These are phyloP conservation scores for Pollimyrus isidori DNA, from an alignment of 2,113 vertebrate species.

Conservation along the genomic window DNA sequence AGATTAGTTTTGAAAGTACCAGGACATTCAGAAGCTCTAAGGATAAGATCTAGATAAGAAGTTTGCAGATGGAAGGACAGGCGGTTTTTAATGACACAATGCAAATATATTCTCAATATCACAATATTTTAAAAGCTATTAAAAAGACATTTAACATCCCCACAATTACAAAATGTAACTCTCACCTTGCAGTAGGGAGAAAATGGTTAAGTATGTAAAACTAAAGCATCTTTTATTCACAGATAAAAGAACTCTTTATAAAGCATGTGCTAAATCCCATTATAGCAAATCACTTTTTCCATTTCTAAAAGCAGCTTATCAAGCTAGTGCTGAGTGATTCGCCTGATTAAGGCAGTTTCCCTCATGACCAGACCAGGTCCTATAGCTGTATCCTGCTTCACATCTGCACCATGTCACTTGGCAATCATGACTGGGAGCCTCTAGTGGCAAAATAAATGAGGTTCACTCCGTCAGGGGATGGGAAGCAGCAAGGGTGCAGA, in stretches of 20 bases:
- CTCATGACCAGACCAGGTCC: not conserved
- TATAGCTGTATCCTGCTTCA: not conserved
- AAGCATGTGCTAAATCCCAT: not conserved
- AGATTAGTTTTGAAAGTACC: not conserved
- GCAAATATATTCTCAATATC: not conserved
- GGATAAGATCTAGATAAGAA: too few species aligned
- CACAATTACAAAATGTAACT: not conserved
- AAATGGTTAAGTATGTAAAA: not conserved
- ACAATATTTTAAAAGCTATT: not conserved
- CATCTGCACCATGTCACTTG: not conserved
- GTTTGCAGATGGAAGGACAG: not conserved
- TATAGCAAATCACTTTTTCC: not conserved
- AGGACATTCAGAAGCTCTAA: too few species aligned
- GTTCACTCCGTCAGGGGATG: not conserved
- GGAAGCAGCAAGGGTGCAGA: not conserved
- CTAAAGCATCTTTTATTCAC: not conserved
- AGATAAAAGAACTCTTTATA: not conserved
- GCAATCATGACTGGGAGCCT: not conserved
- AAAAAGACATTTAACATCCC: not conserved
- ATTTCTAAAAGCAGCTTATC: not conserved
- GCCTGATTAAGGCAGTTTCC: not conserved
- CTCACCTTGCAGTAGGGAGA: not conserved
- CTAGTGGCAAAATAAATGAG: constrained; percentile 11
- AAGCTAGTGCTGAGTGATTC: not conserved
- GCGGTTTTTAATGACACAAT: too few species aligned